These are phyloP conservation scores for Chaetodon auriga DNA, from an alignment of 2,113 vertebrate species.

Conservation along the genomic window DNA sequence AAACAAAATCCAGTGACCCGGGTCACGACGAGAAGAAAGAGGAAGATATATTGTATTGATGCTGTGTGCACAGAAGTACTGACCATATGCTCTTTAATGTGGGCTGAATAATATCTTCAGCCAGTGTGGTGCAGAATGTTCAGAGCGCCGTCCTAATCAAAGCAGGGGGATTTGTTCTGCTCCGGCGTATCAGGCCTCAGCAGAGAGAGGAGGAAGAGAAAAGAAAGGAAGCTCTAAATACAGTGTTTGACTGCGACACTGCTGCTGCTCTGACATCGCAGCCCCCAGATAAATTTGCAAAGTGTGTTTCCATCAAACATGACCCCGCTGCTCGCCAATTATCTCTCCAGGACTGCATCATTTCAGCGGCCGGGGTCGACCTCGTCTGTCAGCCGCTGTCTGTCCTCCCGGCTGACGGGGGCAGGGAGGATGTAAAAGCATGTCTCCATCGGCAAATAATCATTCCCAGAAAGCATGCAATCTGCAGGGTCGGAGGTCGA, in stretches of 20 bases:
- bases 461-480: constrained; percentile 70
- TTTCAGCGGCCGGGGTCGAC: constrained; percentile 59
- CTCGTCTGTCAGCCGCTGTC: constrained; percentile 68
- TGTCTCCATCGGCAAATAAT: constrained; percentile 69
- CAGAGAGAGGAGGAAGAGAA: constrained; percentile 32
- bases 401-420: constrained; percentile 48
- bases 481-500: constrained; percentile 66
- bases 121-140: constrained; percentile 15
- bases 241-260: constrained; percentile 65
- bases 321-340: constrained; percentile 77
- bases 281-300: constrained; percentile 73
- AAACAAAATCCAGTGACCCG: not conserved
- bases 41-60: not conserved
- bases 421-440: constrained; percentile 52
- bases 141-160: constrained; percentile 46
- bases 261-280: constrained; percentile 50
- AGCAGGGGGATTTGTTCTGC: constrained; percentile 56
- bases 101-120: constrained; percentile 34
- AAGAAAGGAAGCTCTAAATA: constrained; percentile 56
- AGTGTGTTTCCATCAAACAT: constrained; percentile 79
- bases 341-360: constrained; percentile 67
- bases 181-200: constrained; percentile 28
- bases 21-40: not conserved
- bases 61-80: not conserved
- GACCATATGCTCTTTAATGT: constrained; percentile 31